phyloP scores from a whole-genome alignment of 2,113 vertebrate species.

The Orycteropus afer region DNA sequence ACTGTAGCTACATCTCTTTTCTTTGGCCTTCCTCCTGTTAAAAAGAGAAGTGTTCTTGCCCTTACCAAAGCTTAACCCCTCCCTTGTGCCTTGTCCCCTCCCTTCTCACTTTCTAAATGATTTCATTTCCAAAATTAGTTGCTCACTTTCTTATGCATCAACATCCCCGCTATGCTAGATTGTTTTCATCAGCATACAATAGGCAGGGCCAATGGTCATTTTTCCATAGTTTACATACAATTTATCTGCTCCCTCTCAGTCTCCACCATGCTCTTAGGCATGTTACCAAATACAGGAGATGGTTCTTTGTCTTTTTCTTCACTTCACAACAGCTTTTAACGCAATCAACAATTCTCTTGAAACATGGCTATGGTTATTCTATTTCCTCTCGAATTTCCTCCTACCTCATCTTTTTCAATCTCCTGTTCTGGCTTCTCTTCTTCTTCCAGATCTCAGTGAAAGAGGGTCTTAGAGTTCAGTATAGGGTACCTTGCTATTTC shows the following conservation, averaged over 20 bases:
- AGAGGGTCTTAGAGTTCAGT: not conserved
- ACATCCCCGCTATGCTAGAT: not conserved
- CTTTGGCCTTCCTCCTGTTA: not conserved
- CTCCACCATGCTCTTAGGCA: not conserved
- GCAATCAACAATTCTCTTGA: not conserved
- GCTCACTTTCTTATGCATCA: not conserved
- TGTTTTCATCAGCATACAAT: not conserved
- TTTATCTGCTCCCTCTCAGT: not conserved
- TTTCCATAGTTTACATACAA: not conserved
- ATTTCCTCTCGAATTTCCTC: not conserved
- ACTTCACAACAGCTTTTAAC: not conserved
- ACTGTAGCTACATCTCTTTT: not conserved
- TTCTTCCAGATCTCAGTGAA: not conserved
- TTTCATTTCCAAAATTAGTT: not conserved
- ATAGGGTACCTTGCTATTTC: not conserved
- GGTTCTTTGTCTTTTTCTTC: not conserved
- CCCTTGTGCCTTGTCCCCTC: not conserved
- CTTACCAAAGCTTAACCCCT: not conserved
- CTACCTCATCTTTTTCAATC: not conserved
- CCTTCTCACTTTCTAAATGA: not conserved
- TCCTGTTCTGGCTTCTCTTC: not conserved
- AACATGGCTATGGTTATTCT: not conserved
- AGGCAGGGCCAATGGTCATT: not conserved
- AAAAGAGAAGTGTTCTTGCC: not conserved
- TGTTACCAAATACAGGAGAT: constrained; percentile 25